Evolutionary conservation across 64 coral and sea anemone species (phyloP).

Genomic region (Astreopora myriophthalma): DNA sequence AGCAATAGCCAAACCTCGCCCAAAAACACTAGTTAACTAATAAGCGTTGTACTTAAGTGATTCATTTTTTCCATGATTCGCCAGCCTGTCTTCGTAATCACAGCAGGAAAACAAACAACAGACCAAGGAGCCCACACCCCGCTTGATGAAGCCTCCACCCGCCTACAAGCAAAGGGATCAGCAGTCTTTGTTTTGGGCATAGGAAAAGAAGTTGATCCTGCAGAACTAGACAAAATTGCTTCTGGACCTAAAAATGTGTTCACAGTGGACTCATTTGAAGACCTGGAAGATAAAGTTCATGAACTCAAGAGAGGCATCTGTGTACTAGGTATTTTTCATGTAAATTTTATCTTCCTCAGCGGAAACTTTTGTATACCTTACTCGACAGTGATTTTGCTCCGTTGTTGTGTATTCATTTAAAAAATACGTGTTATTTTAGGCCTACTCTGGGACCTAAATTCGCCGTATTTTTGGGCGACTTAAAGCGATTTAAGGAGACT

Average conservation of each 20-base stretch:
- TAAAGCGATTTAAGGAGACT: too few relatives aligned
- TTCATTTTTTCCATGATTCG: not conserved
- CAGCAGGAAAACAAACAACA: conserved; percentile 58
- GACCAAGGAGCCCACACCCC: not conserved
- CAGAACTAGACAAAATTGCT: conserved; percentile 33
- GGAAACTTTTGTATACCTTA: too few relatives aligned
- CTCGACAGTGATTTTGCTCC: too few relatives aligned
- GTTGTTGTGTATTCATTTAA: too few relatives aligned
- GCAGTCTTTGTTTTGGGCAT: conserved; percentile 47
- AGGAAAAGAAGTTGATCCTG: not conserved
- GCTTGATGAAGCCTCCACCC: not conserved
- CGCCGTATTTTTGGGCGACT: too few relatives aligned
- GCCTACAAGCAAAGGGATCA: not conserved
- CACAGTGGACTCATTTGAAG: not conserved
- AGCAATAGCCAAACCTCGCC: too few relatives aligned
- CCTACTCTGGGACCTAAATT: too few relatives aligned
- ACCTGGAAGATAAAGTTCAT: not conserved
- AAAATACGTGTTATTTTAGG: too few relatives aligned
- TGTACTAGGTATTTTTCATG: not conserved
- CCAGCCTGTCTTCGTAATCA: conserved; percentile 42
- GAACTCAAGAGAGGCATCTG: not conserved
- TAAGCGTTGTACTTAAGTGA: not conserved
- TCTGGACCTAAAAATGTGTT: not conserved
- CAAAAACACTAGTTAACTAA: too few relatives aligned
- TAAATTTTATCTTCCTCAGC: too few relatives aligned